phyloP scores from a whole-genome alignment of 2,888 invertebrate species.

The Tupiocoris notatus region DNA sequence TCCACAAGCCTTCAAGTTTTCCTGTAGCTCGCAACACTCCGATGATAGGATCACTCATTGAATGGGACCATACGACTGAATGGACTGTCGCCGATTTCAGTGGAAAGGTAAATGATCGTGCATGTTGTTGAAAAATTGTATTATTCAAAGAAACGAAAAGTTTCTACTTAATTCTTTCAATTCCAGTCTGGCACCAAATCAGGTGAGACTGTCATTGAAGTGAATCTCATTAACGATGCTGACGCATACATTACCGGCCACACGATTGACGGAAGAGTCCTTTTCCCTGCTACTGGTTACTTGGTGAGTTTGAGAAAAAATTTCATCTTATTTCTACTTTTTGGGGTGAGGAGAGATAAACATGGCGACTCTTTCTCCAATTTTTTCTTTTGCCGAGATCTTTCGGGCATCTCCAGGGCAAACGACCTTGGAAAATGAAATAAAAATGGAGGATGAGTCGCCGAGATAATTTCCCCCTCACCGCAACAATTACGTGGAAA shows the following conservation, averaged over 20 bases:
- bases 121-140: no score
- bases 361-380: no score
- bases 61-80: conserved; percentile 89
- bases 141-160: no score
- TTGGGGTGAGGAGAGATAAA: no score
- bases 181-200: conserved; percentile 58
- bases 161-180: neutral
- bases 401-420: no score
- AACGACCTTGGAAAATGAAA: no score
- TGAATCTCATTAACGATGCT: conserved; percentile 71
- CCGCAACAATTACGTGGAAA: no score
- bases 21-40: conserved; percentile 92
- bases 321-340: no score
- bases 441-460: no score
- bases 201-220: conserved; percentile 74
- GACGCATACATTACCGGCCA: conserved; percentile 81
- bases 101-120: conserved; percentile 57
- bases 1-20: conserved; percentile 68
- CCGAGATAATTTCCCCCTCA: no score
- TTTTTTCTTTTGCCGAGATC: no score
- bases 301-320: no score
- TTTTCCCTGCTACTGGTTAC: conserved; percentile 95
- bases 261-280: conserved; percentile 86
- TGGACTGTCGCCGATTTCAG: conserved; percentile 84
- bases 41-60: conserved; percentile 78